Conservation (phyloP, 2,113 vertebrate species). For the Acrocephalus arundinaceus region DNA sequence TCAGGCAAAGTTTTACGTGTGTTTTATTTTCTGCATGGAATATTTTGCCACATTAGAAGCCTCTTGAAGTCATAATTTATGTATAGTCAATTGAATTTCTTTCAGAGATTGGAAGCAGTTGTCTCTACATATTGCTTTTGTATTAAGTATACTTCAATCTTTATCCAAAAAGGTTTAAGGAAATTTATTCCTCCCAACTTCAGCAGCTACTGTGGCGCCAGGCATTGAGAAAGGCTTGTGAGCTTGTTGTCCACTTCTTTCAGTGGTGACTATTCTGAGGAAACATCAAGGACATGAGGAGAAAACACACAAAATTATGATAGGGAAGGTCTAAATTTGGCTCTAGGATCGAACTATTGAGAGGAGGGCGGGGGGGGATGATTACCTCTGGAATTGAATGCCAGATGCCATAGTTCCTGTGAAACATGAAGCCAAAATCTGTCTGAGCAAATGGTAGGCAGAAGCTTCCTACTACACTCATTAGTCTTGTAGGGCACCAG, state of each 20-base stretch:
- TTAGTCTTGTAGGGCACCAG: background rate
- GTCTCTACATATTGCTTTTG: background rate
- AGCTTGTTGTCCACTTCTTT: background rate
- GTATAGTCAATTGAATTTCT: background rate
- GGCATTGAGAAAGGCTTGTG: background rate
- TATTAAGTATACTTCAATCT: background rate
- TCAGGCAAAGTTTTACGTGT: background rate
- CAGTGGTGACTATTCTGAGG: background rate
- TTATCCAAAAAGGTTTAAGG: background rate
- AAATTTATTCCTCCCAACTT: background rate
- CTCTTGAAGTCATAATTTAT: background rate
- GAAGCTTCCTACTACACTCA: background rate
- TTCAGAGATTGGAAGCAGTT: background rate
- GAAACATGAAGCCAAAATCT: background rate
- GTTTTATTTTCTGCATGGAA: background rate
- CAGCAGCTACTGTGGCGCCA: background rate
- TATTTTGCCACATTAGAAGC: background rate
- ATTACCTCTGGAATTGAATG: background rate
- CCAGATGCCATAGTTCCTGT: background rate
- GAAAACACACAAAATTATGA: background rate
- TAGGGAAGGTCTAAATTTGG: background rate
- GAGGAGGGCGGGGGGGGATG: background rate
- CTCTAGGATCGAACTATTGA: background rate
- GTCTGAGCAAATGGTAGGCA: background rate
- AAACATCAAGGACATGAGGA: background rate